A percentile compares a stretch with the other conserved stretches of the same genome.
Conservation (phyloP, 1,140 invertebrate genomes). For the Drosophila miranda region DNA sequence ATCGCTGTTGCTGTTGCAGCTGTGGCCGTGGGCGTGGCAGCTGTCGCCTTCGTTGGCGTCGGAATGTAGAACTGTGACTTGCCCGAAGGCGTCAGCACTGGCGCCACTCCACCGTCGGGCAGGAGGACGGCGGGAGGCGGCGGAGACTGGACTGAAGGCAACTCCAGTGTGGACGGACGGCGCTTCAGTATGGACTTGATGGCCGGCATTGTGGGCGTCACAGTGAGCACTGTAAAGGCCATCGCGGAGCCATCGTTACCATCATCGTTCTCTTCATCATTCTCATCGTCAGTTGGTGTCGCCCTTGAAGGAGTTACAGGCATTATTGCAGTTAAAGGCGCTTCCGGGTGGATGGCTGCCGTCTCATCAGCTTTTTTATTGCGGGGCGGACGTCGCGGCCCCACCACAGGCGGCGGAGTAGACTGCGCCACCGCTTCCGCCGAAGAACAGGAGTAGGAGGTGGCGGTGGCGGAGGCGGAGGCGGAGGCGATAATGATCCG, state of each 20-base stretch:
- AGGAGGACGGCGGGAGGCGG: constrained; percentile 1
- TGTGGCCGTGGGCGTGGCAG: constrained; percentile 29
- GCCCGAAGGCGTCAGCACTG: constrained; percentile 73
- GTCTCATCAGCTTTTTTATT: constrained; percentile 66
- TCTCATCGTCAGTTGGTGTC: constrained; percentile 9
- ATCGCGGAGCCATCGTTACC: constrained; percentile 4
- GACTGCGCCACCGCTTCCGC: constrained; percentile 19
- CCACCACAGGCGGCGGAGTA: not conserved
- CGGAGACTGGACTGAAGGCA: constrained; percentile 16
- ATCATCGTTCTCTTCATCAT: constrained; percentile 2
- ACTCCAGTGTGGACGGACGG: constrained; percentile 83
- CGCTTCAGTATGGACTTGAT: constrained; percentile 89
- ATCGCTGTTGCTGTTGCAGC: constrained; percentile 8
- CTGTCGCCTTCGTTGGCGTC: constrained; percentile 82
- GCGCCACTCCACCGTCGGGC: constrained; percentile 18
- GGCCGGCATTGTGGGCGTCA: constrained; percentile 64
- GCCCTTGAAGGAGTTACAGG: not conserved
- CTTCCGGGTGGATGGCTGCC: not conserved
- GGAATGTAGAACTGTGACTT: constrained; percentile 87
- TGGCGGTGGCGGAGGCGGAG: constrained; percentile 5
- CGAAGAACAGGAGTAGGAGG: constrained; percentile 5
- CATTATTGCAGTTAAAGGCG: constrained; percentile 8
- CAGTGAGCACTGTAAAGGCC: constrained; percentile 58
- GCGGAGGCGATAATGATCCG: constrained; percentile 43
- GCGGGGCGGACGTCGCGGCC: constrained; percentile 79